phyloP scores from a whole-genome alignment of 2,888 invertebrate species.

The Neoitamus cyanurus region DNA sequence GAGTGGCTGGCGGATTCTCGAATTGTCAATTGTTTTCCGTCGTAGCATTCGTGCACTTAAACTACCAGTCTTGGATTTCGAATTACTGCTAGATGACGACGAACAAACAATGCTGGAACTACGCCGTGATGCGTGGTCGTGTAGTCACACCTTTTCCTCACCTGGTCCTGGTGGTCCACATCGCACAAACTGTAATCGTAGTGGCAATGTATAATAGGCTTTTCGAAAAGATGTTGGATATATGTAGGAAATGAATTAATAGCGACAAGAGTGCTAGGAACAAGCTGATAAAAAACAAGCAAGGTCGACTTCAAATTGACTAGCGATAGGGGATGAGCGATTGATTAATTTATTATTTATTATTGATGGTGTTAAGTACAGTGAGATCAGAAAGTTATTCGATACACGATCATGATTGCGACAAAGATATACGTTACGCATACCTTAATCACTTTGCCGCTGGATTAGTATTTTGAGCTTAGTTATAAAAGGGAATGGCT shows the following conservation, averaged over 20 bases:
- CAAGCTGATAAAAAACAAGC: background rate
- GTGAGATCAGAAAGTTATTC: no score
- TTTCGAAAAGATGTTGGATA: conserved; percentile 40
- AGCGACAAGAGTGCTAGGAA: background rate
- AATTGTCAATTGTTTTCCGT: conserved; percentile 61
- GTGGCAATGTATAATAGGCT: conserved; percentile 63
- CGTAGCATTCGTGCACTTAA: conserved; percentile 58
- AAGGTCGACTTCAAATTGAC: background rate
- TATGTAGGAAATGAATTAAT: background rate
- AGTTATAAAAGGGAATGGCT: no score
- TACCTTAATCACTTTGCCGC: no score
- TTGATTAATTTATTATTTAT: background rate
- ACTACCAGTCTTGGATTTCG: conserved; percentile 37
- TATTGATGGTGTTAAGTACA: no score
- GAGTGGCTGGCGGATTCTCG: conserved; percentile 62
- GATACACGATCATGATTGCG: no score
- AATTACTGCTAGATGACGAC: background rate
- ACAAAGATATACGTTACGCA: no score
- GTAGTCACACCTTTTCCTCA: conserved; percentile 87
- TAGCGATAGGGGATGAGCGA: background rate
- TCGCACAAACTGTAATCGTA: conserved; percentile 80
- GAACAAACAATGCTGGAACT: conserved; percentile 58
- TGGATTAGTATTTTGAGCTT: no score
- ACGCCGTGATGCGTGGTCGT: conserved; percentile 65
- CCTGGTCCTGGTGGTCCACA: conserved; percentile 76